phyloP scores from a whole-genome alignment of 1,140 invertebrate genomes.

The Hyles vespertilio region DNA sequence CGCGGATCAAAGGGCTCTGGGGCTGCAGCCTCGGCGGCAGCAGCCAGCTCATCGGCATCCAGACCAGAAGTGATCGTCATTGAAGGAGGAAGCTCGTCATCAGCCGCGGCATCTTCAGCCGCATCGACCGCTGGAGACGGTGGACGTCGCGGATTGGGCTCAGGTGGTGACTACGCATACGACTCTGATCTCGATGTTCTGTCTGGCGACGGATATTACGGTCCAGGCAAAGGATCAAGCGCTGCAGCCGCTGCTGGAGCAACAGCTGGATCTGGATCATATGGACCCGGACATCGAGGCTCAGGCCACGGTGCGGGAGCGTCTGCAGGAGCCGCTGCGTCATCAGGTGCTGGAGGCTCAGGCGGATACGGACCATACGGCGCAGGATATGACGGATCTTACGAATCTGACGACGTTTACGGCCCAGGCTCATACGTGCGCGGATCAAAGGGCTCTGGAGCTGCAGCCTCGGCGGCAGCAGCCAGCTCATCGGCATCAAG shows the following conservation, averaged over 20 bases:
- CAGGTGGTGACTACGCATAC: not conserved
- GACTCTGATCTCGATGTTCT: not conserved
- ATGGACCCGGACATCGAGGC: not conserved
- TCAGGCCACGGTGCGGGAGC: conserved; percentile 11
- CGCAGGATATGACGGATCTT: conserved; percentile 6
- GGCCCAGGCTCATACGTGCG: not conserved
- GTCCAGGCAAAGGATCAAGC: conserved; percentile 5
- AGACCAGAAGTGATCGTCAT: too few relatives aligned
- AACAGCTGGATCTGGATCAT: conserved; percentile 1
- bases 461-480: not conserved
- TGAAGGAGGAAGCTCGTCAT: too few relatives aligned
- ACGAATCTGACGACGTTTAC: conserved; percentile 7
- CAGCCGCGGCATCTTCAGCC: too few relatives aligned
- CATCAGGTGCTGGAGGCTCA: conserved; percentile 7
- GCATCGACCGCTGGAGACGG: too few relatives aligned
- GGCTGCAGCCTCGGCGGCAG: too few relatives aligned
- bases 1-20: too few relatives aligned
- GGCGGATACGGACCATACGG: not conserved
- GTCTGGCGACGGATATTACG: not conserved
- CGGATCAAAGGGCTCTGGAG: not conserved
- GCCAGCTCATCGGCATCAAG: too few relatives aligned
- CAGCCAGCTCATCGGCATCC: too few relatives aligned
- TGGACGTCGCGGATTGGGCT: not conserved
- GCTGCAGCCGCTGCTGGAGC: conserved; percentile 4
- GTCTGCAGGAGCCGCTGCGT: conserved; percentile 11